Percentiles rank a stretch among this genome's conserved stretches.
phyloP scores from a whole-genome alignment of 1,140 invertebrate species.

The Brachionus rotundiformis region DNA sequence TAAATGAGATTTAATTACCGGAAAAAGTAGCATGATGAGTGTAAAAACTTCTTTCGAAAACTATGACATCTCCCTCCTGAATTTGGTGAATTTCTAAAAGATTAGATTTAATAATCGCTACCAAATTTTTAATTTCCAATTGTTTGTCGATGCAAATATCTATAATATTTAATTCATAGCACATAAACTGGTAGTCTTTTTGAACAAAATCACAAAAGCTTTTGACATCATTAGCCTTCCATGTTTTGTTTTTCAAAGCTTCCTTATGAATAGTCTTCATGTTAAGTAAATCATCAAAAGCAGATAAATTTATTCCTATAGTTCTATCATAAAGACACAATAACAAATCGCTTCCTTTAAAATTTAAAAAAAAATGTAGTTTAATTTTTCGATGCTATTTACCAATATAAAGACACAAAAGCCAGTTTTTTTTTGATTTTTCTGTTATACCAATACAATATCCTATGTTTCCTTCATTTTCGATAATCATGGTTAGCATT shows the following conservation, averaged over 20 bases:
- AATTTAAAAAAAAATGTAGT: not conserved
- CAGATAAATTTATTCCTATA: not conserved
- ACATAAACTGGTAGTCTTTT: not conserved
- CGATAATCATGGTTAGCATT: not conserved
- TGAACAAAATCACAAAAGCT: not conserved
- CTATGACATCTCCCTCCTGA: conserved; percentile 3
- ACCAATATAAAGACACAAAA: not conserved
- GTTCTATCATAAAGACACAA: not conserved
- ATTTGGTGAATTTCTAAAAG: not conserved
- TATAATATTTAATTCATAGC: not conserved
- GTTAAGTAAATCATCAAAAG: not conserved
- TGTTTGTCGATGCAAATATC: not conserved
- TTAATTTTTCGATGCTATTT: not conserved
- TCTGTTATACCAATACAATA: not conserved
- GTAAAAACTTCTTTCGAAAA: conserved; percentile 28
- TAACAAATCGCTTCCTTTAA: not conserved
- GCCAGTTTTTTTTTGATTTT: not conserved
- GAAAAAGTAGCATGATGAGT: conserved; percentile 24
- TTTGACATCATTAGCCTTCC: not conserved
- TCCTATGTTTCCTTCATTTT: not conserved
- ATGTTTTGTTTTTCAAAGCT: not conserved
- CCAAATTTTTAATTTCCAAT: not conserved
- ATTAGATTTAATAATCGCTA: not conserved
- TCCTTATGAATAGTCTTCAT: not conserved
- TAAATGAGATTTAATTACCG: not conserved